Percentiles rank a stretch among this genome's conserved stretches.
Conservation (phyloP, 1,140 invertebrate species). For the Megalonaias nervosa region DNA sequence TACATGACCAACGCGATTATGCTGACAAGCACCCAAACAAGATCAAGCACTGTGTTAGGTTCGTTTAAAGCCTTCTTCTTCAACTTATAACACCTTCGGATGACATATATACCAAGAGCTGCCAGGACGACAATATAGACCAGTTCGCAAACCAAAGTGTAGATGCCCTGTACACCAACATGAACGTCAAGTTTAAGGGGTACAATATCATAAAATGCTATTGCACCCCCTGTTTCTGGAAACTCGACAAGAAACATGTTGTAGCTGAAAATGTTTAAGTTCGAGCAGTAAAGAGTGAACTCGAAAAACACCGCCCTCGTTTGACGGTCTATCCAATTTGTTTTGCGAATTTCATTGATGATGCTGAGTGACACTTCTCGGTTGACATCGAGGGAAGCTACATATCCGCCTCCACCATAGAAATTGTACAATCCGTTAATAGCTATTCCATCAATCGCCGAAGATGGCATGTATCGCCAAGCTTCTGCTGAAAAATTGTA, state of each 20-base stretch:
- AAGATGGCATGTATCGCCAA: constrained; percentile 50
- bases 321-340: constrained; percentile 73
- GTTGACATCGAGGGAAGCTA: constrained; percentile 53
- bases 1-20: constrained; percentile 67
- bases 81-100: constrained; percentile 44
- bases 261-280: constrained; percentile 56
- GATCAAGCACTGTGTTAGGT: constrained; percentile 70
- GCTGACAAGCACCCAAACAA: constrained; percentile 62
- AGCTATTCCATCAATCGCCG: constrained; percentile 49
- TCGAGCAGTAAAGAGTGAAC: constrained; percentile 74
- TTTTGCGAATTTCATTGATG: constrained; percentile 64
- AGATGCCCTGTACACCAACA: constrained; percentile 45
- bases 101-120: constrained; percentile 39
- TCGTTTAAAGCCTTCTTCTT: constrained; percentile 61
- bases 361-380: constrained; percentile 39
- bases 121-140: constrained; percentile 53
- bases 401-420: constrained; percentile 57
- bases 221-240: constrained; percentile 70
- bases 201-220: constrained; percentile 56
- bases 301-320: constrained; percentile 75
- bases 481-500: constrained; percentile 40
- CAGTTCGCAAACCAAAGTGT: constrained; percentile 56
- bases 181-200: constrained; percentile 57
- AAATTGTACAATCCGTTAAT: constrained; percentile 46
- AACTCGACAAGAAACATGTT: constrained; percentile 68